phyloP scores from a whole-genome alignment of 2,113 vertebrate genomes.

The Aplodontia rufa region DNA sequence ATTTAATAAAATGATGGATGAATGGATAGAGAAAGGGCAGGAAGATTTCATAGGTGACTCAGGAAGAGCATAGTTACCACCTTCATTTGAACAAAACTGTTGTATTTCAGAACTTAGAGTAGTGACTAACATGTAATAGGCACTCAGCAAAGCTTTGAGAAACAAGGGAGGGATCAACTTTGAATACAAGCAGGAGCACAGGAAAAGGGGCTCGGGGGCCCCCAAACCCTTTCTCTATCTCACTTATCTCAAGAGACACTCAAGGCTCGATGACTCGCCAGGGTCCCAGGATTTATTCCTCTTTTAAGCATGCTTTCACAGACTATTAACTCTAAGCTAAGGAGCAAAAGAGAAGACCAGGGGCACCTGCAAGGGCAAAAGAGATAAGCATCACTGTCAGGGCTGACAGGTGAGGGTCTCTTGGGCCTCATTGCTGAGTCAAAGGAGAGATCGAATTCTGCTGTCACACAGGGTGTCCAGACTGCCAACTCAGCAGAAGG shows the following conservation, averaged over 20 bases:
- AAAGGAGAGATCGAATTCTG: conserved; percentile 74
- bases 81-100: background rate
- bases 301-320: background rate
- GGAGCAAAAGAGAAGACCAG: background rate
- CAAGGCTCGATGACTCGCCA: background rate
- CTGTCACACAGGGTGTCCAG: conserved; percentile 40
- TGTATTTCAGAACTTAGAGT: background rate
- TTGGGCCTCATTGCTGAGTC: conserved; percentile 68
- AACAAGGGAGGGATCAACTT: background rate
- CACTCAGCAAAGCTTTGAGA: background rate
- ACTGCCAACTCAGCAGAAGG: conserved; percentile 55
- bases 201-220: background rate
- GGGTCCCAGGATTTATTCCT: background rate
- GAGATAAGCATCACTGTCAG: conserved; percentile 63
- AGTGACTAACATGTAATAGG: background rate
- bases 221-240: background rate
- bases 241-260: background rate
- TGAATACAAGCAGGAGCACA: background rate
- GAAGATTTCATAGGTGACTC: background rate
- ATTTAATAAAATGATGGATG: background rate
- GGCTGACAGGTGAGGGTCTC: conserved; percentile 67
- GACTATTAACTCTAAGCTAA: background rate
- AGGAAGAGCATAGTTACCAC: background rate
- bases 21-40: background rate
- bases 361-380: conserved; percentile 52